phyloP scores from a whole-genome alignment of 2,113 vertebrate genomes.

The Falcunculus frontatus region DNA sequence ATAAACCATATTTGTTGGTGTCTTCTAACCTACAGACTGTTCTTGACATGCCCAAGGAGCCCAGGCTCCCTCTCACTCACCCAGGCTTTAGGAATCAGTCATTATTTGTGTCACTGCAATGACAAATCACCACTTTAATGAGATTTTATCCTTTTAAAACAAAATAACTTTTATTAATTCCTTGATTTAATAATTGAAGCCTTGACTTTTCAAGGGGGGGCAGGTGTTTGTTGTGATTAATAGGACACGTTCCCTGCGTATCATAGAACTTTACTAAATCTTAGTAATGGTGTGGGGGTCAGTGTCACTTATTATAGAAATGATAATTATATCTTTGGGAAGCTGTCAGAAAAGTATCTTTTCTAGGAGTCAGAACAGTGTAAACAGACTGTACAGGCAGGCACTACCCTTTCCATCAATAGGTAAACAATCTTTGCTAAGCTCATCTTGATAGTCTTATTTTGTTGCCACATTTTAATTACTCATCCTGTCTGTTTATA shows the following conservation, averaged over 20 bases:
- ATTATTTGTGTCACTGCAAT: background rate
- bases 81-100: background rate
- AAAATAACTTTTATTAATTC: constrained; percentile 26
- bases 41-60: background rate
- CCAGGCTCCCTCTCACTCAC: background rate
- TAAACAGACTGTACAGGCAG: constrained; percentile 32
- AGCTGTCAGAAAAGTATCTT: constrained; percentile 33
- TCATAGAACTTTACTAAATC: constrained; percentile 17
- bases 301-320: background rate
- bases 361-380: constrained; percentile 13
- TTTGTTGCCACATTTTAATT: constrained; percentile 70
- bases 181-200: background rate
- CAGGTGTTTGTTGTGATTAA: background rate
- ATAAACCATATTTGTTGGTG: background rate
- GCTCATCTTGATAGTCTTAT: constrained; percentile 60
- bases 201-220: background rate
- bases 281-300: background rate
- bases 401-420: constrained; percentile 25
- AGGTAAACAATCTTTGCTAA: constrained; percentile 57
- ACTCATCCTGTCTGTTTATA: constrained; percentile 64
- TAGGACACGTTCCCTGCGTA: background rate
- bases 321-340: constrained; percentile 38
- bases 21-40: background rate
- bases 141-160: constrained; percentile 2
- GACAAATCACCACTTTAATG: background rate